Percentiles rank a stretch among this genome's conserved stretches.
These are phyloP conservation scores for Tenthredo distinguenda DNA, from an alignment of 2,888 invertebrate genomes.

Conservation along the genomic window DNA sequence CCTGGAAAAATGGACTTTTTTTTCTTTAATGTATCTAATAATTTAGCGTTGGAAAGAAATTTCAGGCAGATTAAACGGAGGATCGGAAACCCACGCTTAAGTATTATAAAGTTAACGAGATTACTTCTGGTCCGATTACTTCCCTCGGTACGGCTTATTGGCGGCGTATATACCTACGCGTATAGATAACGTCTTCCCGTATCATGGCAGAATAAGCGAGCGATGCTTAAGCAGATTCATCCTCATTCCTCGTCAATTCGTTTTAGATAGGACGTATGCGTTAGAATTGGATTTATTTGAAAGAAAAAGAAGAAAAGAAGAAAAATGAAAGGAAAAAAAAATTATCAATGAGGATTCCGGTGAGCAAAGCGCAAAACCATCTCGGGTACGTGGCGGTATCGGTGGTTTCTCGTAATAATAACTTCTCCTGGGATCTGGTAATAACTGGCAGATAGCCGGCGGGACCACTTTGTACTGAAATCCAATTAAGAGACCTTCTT, in stretches of 20 bases:
- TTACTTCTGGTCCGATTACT: constrained; percentile 31
- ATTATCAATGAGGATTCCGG: constrained; percentile 7
- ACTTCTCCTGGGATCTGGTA: constrained; percentile 22
- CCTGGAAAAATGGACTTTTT: background rate
- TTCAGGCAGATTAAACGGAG: background rate
- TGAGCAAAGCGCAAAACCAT: background rate
- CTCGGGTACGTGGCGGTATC: background rate
- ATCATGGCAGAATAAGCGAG: background rate
- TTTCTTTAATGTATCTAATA: background rate
- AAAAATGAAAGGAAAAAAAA: background rate
- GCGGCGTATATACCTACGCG: background rate
- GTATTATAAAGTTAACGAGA: constrained; percentile 12
- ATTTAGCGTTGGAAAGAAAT: background rate
- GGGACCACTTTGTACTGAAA: constrained; percentile 46
- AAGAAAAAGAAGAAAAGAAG: background rate
- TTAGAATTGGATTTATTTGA: background rate
- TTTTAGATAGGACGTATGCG: background rate
- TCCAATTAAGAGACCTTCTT: constrained; percentile 47
- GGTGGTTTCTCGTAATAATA: constrained; percentile 27
- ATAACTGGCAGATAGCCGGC: constrained; percentile 29
- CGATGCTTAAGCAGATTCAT: constrained; percentile 12
- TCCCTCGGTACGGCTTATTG: constrained; percentile 6
- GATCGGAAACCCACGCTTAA: background rate
- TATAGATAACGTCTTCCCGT: background rate
- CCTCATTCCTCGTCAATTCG: background rate